phyloP scores from a whole-genome alignment of 2,888 invertebrate genomes.

The Nemotelus nigrinus region DNA sequence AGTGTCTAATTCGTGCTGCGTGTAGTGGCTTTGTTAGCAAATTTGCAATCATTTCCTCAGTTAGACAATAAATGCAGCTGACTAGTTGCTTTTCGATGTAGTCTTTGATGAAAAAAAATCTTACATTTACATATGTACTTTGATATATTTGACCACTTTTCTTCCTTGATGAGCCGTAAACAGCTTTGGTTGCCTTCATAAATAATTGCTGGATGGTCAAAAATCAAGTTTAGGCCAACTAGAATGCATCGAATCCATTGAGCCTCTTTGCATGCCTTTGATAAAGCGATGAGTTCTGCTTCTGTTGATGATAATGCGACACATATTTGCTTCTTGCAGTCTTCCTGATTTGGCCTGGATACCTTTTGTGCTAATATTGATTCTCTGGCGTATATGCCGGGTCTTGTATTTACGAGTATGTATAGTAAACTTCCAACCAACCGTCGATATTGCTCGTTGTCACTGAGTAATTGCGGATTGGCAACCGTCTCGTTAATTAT shows the following conservation, averaged over 20 bases:
- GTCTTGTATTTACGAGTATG: slow-evolving; percentile 52
- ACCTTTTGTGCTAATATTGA: slow-evolving; percentile 48
- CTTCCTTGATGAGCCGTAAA: slow-evolving; percentile 13
- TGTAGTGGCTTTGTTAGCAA: too few species aligned
- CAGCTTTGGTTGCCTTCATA: slow-evolving; percentile 56
- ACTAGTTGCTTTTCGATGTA: too few species aligned
- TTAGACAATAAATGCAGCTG: too few species aligned
- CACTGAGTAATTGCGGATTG: slow-evolving; percentile 13
- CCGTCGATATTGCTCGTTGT: slow-evolving; percentile 49
- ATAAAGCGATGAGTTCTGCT: slow-evolving; percentile 24
- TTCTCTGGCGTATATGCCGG: slow-evolving; percentile 51
- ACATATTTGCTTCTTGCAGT: background rate
- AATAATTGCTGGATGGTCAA: slow-evolving; percentile 46
- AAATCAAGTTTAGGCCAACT: slow-evolving; percentile 42
- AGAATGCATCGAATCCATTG: slow-evolving; percentile 50
- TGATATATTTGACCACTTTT: too few species aligned
- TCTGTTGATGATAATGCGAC: background rate
- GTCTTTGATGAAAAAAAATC: too few species aligned
- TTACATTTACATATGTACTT: too few species aligned
- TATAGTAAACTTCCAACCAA: slow-evolving; percentile 54
- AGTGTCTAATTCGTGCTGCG: too few species aligned
- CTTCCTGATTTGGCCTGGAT: slow-evolving; percentile 22
- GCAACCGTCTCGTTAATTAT: background rate
- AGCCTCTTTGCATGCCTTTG: slow-evolving; percentile 52
- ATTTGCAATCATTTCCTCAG: too few species aligned